A percentile compares a stretch with the other conserved stretches of the same genome.
Evolutionary conservation across 2,888 invertebrate genomes (phyloP).

Genomic region (Xanthorhoe spadicearia): DNA sequence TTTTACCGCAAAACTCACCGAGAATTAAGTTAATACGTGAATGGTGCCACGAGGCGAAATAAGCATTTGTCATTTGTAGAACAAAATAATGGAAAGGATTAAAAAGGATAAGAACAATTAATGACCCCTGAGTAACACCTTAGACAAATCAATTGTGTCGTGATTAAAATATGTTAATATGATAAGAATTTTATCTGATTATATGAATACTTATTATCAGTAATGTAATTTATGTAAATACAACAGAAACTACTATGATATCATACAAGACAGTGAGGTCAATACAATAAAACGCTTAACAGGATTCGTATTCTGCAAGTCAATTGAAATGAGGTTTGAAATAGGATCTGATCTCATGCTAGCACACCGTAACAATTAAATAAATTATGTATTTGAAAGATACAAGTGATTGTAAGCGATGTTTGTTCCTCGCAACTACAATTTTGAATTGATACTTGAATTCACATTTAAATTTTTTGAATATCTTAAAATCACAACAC

Average conservation of each 20-base stretch:
- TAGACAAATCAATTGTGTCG: not conserved
- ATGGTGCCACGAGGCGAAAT: not conserved
- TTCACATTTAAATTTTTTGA: too few relatives aligned
- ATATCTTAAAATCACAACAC: too few relatives aligned
- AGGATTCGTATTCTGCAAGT: constrained; percentile 31
- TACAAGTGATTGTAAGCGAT: not conserved
- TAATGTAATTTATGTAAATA: constrained; percentile 1
- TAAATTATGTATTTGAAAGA: not conserved
- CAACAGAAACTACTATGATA: constrained; percentile 11
- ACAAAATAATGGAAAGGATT: not conserved
- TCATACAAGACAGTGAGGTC: constrained; percentile 30
- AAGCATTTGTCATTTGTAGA: not conserved
- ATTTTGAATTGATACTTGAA: not conserved
- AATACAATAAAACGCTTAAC: constrained; percentile 38
- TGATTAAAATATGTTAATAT: not conserved
- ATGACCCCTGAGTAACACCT: constrained; percentile 5
- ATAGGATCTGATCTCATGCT: constrained; percentile 38
- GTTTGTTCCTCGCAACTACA: not conserved
- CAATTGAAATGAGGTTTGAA: constrained; percentile 37
- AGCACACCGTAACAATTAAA: constrained; percentile 15
- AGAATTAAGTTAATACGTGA: constrained; percentile 10
- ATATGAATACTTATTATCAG: constrained; percentile 13
- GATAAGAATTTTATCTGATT: not conserved
- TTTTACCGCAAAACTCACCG: constrained; percentile 21
- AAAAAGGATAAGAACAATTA: constrained; percentile 6